Conservation (phyloP, 2,888 invertebrate genomes). For the Cosmia pyralina region DNA sequence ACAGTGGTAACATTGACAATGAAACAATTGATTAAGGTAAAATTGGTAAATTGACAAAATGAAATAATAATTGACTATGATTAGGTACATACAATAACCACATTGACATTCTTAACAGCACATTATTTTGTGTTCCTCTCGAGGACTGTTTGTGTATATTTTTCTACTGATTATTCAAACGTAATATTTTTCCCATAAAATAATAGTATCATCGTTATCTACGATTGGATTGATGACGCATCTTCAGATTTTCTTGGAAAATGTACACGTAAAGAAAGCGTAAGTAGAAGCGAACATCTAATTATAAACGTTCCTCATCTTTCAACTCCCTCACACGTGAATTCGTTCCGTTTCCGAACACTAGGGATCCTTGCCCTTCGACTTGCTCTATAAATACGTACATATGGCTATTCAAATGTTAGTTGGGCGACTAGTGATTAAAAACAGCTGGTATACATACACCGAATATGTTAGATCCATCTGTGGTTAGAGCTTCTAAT, state of each 20-base stretch:
- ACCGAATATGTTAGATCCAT: neutral
- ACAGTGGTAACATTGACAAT: no score
- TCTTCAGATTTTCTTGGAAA: conserved; percentile 30
- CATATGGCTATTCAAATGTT: conserved; percentile 16
- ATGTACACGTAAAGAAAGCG: conserved; percentile 12
- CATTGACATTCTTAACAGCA: conserved; percentile 25
- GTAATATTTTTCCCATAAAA: conserved; percentile 38
- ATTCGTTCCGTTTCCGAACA: neutral
- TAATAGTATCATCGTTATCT: conserved; percentile 26
- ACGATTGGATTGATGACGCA: conserved; percentile 36
- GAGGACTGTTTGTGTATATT: conserved; percentile 31
- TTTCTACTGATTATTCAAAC: conserved; percentile 4
- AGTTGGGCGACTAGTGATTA: conserved; percentile 32
- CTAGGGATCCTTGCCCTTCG: conserved; percentile 39
- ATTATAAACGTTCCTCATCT: conserved; percentile 30
- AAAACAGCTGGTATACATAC: conserved; percentile 22
- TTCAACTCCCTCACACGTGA: neutral
- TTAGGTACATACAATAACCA: neutral
- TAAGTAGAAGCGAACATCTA: conserved; percentile 24
- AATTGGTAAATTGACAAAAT: no score
- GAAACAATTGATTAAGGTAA: no score
- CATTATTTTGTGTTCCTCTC: conserved; percentile 25
- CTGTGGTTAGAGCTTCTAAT: neutral
- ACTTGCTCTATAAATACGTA: conserved; percentile 43
- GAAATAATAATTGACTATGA: no score